These are phyloP conservation scores for Macaca nemestrina DNA, from an alignment of 2,113 vertebrate species.

Conservation along the genomic window DNA sequence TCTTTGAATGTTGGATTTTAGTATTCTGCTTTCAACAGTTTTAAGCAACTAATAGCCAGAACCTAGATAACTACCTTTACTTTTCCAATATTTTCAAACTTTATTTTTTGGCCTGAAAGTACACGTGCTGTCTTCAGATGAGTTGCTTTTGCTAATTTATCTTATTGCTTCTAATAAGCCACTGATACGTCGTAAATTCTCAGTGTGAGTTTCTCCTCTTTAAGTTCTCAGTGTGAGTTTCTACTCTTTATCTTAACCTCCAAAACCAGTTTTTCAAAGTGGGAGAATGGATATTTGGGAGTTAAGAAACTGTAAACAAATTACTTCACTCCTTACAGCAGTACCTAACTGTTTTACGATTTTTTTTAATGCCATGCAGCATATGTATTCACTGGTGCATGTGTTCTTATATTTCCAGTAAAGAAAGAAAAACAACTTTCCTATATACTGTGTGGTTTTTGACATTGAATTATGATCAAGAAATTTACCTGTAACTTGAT, in stretches of 20 bases:
- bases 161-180: neutral
- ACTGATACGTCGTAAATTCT: neutral
- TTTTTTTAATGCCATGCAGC: neutral
- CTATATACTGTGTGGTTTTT: neutral
- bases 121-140: neutral
- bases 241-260: neutral
- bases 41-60: neutral
- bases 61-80: neutral
- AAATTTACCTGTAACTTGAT: neutral
- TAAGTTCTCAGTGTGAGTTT: neutral
- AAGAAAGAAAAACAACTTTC: neutral
- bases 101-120: conserved; percentile 11
- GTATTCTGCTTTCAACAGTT: neutral
- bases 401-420: neutral
- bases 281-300: neutral
- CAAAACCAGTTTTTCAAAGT: neutral
- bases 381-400: neutral
- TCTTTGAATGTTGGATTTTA: neutral
- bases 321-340: neutral
- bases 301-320: conserved; percentile 8
- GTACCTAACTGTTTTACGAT: neutral
- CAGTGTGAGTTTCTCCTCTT: neutral
- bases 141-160: neutral
- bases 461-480: neutral
- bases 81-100: neutral